Percentiles rank a stretch among this genome's conserved stretches.
Conservation (phyloP, 1,140 invertebrate genomes). For the Holcopasites calliopsidis region DNA sequence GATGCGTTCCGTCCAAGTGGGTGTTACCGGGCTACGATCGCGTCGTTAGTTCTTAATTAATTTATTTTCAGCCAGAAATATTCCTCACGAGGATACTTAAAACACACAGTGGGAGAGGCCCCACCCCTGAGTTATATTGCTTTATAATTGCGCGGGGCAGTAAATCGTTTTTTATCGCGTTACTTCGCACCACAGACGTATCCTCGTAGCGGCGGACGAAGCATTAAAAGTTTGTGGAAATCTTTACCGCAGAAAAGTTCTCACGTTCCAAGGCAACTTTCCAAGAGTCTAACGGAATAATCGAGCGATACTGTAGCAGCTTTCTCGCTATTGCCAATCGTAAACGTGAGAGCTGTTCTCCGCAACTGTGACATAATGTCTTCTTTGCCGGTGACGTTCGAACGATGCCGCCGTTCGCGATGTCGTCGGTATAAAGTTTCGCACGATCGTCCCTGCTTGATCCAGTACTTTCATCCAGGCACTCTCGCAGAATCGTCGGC, state of each 20-base stretch:
- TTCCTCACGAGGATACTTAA: not conserved
- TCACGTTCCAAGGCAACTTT: slow-evolving; percentile 33
- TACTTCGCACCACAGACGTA: not conserved
- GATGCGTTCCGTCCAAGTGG: slow-evolving; percentile 20
- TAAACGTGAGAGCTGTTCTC: slow-evolving; percentile 51
- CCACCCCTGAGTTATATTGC: not conserved
- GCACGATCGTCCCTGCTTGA: not conserved
- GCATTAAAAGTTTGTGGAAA: slow-evolving; percentile 22
- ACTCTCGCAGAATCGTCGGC: slow-evolving; percentile 1
- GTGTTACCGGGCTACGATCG: slow-evolving; percentile 24
- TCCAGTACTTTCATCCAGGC: not conserved
- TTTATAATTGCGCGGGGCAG: not conserved
- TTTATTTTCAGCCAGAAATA: not conserved
- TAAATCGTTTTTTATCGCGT: slow-evolving; percentile 5
- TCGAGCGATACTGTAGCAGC: slow-evolving; percentile 19
- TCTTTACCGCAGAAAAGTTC: slow-evolving; percentile 17
- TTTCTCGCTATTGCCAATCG: slow-evolving; percentile 32
- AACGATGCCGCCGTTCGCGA: slow-evolving; percentile 27
- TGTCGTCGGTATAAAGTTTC: slow-evolving; percentile 37
- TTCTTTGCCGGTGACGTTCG: slow-evolving; percentile 6
- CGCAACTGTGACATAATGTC: slow-evolving; percentile 55
- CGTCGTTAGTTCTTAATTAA: slow-evolving; percentile 33
- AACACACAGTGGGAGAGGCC: not conserved
- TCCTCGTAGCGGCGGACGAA: not conserved
- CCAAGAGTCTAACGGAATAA: slow-evolving; percentile 33